These are phyloP conservation scores for Alligator mississippiensis DNA, from an alignment of 2,113 vertebrate species.

Conservation along the genomic window DNA sequence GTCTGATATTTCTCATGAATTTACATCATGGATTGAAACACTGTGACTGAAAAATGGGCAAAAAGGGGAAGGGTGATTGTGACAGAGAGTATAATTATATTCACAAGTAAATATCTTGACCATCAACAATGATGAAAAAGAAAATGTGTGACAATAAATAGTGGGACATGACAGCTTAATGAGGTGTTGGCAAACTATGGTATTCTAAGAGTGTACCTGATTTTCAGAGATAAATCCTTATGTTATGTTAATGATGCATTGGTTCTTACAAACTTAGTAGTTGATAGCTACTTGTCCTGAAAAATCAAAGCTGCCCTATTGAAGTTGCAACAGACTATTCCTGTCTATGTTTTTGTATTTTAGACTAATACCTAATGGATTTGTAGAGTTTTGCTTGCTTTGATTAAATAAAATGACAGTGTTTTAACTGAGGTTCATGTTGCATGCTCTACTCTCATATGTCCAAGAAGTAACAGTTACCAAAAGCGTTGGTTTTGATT, in stretches of 20 bases:
- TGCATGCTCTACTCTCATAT: not conserved
- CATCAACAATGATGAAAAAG: not conserved
- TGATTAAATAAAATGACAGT: not conserved
- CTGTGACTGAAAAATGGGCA: not conserved
- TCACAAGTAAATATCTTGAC: not conserved
- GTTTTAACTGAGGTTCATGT: not conserved
- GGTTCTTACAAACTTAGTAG: rapidly evolving
- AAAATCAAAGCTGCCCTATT: not conserved
- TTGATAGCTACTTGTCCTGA: not conserved
- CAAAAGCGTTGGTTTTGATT: not conserved
- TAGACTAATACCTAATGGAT: not conserved
- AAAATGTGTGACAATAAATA: not conserved
- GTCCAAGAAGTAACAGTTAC: not conserved
- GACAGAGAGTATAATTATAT: not conserved
- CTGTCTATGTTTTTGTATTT: not conserved
- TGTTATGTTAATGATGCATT: rapidly evolving
- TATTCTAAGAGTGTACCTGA: not conserved
- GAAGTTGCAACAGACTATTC: not conserved
- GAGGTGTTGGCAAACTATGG: not conserved
- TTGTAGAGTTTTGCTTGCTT: not conserved
- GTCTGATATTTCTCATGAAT: not conserved
- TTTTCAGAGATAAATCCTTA: not conserved
- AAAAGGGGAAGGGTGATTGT: not conserved
- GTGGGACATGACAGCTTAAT: not conserved
- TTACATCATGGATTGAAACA: not conserved